Evolutionary conservation across 2,797 vertebrate genomes (phyloP), one percentile per base, ranked within the genome.

Genomic region (Remorina albescens): DNA sequence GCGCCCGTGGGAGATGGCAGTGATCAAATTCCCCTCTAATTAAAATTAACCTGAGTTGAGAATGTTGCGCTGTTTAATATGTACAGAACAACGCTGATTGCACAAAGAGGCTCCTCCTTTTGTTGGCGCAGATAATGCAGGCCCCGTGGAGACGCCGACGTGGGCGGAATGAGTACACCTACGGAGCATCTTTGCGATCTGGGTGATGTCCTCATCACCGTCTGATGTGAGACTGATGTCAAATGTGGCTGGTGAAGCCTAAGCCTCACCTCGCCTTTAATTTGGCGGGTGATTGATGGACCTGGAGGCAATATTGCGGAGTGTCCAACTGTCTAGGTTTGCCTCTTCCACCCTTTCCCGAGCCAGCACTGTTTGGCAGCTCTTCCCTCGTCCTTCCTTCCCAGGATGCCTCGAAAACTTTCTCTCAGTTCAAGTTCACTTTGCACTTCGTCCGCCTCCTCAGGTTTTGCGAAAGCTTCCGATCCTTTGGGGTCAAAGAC

Each of bases 21-120:
- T 88, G 93, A 95, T 94, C 93, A 94, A 92, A 94, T 92, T 85
- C 78, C 78, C 71, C 84, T 76, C 93, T 95, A 94, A 95, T 94
- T 94, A 94, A 94, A 95, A 92, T 74, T 83, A 94, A 94, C 91
- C 84, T 80, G 86, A 71, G 80, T 70, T 83, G 88, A 90, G 90
- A 85, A 88, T 72, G 84, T 81, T 80, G 82, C 61, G 55, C 86
- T 91, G 87, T 89, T 95, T 94, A 93, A 93, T 93, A 95, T 94
- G 93, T 90, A 86, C 89, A 65, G 87, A 90, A 82, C 50, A 78
- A 13, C 3, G 63, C 83, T 42, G 86, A 86, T 88, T 80, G 85
- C 90, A 93, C 92, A 92, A 91, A 91, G 88, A 84, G 19, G 68
- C 83, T 79, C 82, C 84, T 87, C 88, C 90, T 90, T 92, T 93